These are phyloP conservation scores for Daubentonia madagascariensis DNA, from an alignment of 2,113 vertebrate species.

Conservation along the genomic window DNA sequence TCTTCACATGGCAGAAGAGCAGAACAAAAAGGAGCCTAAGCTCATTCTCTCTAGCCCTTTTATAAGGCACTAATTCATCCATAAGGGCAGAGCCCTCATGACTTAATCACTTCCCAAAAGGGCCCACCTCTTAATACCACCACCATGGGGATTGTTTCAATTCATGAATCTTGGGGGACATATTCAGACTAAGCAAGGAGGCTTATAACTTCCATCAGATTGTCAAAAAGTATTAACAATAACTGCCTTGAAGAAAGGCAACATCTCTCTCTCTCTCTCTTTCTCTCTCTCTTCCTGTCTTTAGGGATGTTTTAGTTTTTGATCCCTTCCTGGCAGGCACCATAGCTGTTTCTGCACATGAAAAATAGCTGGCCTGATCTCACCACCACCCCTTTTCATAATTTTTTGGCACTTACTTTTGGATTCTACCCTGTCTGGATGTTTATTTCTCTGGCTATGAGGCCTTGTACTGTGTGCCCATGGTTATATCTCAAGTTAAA, in stretches of 20 bases:
- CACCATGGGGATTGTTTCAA: background rate
- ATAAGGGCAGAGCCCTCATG: background rate
- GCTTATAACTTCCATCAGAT: background rate
- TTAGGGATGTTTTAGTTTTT: background rate
- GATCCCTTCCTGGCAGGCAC: background rate
- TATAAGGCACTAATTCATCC: background rate
- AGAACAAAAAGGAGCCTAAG: background rate
- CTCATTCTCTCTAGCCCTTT: background rate
- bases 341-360: background rate
- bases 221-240: background rate
- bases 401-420: background rate
- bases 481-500: background rate
- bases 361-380: conserved; percentile 10
- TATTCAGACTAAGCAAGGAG: background rate
- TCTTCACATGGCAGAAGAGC: too few relatives aligned
- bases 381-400: background rate
- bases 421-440: background rate
- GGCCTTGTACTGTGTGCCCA: background rate
- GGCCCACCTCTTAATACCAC: background rate
- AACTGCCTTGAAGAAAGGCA: background rate
- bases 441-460: background rate
- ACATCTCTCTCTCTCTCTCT: background rate
- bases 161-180: background rate
- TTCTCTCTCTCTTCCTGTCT: background rate
- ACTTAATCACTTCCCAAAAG: background rate